These are phyloP conservation scores for Eurypyga helias DNA, from an alignment of 2,113 vertebrate genomes.

Conservation along the genomic window DNA sequence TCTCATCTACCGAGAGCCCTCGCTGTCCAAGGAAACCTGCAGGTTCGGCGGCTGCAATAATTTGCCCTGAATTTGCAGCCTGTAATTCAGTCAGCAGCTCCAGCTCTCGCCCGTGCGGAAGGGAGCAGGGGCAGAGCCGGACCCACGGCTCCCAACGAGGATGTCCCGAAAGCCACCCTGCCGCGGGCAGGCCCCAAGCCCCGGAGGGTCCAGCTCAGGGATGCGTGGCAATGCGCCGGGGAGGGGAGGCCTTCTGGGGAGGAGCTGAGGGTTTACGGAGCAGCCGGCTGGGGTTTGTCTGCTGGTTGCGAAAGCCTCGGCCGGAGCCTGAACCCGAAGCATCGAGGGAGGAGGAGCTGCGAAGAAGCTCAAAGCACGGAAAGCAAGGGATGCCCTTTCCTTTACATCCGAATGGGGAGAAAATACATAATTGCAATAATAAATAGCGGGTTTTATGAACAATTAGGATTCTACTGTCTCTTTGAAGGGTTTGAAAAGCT, in stretches of 20 bases:
- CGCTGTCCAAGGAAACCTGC: background rate
- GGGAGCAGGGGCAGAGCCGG: background rate
- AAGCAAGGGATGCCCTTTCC: slow-evolving; percentile 10
- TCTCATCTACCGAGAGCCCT: slow-evolving; percentile 11
- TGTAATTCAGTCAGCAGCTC: slow-evolving; percentile 57
- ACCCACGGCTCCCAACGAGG: background rate
- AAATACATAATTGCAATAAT: slow-evolving; percentile 60
- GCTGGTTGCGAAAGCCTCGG: background rate
- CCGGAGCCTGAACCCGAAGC: background rate
- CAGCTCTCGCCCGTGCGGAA: slow-evolving; percentile 6
- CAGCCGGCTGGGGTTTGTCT: background rate
- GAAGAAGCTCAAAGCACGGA: background rate
- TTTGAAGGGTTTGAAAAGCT: slow-evolving; percentile 70
- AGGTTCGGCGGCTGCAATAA: slow-evolving; percentile 40
- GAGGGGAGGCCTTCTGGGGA: background rate
- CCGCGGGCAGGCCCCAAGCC: accelerated
- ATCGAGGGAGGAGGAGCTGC: background rate
- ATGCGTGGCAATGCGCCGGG: accelerated
- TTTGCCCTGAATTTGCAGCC: slow-evolving; percentile 62
- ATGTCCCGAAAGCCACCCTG: background rate
- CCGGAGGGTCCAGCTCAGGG: background rate
- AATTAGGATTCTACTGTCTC: slow-evolving; percentile 72
- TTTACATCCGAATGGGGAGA: background rate
- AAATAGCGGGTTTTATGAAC: slow-evolving; percentile 69
- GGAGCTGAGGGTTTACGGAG: background rate